These are phyloP conservation scores for Arvicanthis niloticus DNA, from an alignment of 2,113 vertebrate genomes.

Conservation along the genomic window DNA sequence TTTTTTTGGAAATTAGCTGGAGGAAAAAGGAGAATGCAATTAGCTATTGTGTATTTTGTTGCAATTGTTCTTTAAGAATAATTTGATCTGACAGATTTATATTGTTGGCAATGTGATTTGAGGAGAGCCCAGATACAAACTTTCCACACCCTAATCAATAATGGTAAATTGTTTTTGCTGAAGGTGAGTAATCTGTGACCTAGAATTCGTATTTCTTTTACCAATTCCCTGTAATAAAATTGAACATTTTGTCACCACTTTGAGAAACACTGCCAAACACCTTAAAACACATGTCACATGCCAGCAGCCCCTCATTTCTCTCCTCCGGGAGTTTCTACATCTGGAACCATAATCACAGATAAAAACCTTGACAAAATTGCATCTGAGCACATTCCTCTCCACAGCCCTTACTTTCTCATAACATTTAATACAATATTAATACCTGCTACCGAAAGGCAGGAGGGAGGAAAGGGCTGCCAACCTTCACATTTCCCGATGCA, in stretches of 20 bases:
- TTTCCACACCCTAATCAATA: constrained; percentile 74
- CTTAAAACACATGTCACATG: constrained; percentile 91
- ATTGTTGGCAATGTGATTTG: constrained; percentile 74
- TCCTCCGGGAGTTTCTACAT: constrained; percentile 88
- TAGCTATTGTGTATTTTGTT: constrained; percentile 59
- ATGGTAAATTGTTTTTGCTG: constrained; percentile 69
- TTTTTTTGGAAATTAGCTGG: constrained; percentile 61
- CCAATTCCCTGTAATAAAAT: constrained; percentile 86
- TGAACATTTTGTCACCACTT: constrained; percentile 90
- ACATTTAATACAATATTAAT: constrained; percentile 92
- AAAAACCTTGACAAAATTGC: constrained; percentile 90
- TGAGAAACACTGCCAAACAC: constrained; percentile 89
- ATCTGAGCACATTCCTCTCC: constrained; percentile 86
- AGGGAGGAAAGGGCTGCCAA: constrained; percentile 85
- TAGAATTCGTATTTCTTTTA: constrained; percentile 83
- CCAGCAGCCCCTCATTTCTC: constrained; percentile 88
- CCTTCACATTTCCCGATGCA: constrained; percentile 87
- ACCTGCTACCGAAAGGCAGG: constrained; percentile 85
- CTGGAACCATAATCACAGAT: constrained; percentile 91
- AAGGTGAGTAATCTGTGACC: constrained; percentile 82
- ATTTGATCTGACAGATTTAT: constrained; percentile 70
- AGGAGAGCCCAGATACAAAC: constrained; percentile 68
- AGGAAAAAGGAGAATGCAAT: constrained; percentile 29
- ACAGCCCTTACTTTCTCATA: constrained; percentile 87
- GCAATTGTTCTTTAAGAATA: constrained; percentile 73